Percentiles rank a stretch among this genome's conserved stretches.
Evolutionary conservation across 2,113 vertebrate genomes (phyloP).

Genomic region (Ellobius talpinus): DNA sequence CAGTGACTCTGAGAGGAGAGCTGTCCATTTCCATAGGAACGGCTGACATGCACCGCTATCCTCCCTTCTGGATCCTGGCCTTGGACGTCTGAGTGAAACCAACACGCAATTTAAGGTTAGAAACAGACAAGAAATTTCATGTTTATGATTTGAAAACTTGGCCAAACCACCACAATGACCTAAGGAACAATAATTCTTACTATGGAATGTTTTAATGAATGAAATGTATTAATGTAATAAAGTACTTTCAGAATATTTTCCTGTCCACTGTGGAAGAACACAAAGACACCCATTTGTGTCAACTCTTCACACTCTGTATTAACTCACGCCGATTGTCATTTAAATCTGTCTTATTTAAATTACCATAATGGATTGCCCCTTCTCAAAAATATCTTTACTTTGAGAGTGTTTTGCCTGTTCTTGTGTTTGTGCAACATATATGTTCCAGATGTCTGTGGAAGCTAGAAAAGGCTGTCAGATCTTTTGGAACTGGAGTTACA

Average conservation of each 20-base stretch:
- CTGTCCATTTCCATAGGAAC: neutral
- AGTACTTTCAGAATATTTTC: neutral
- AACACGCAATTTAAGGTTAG: neutral
- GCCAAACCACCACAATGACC: neutral
- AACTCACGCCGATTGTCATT: neutral
- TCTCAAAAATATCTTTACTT: neutral
- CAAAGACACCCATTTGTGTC: neutral
- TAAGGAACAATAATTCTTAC: neutral
- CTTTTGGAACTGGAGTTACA: neutral
- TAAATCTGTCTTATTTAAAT: neutral
- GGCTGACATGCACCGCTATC: neutral
- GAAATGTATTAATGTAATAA: neutral
- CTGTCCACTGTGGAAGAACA: neutral
- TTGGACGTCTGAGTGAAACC: constrained; percentile 34
- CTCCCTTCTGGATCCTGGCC: neutral
- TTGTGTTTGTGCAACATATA: neutral
- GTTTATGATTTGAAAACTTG: constrained; percentile 11
- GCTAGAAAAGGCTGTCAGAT: neutral
- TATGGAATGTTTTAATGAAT: neutral
- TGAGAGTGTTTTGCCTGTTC: neutral
- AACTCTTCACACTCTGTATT: neutral
- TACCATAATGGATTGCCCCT: neutral
- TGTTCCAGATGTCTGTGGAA: neutral
- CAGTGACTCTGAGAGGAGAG: neutral
- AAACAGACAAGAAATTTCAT: constrained; percentile 9